Conservation (phyloP, 2,888 invertebrate species). For the Phengaris arion region DNA sequence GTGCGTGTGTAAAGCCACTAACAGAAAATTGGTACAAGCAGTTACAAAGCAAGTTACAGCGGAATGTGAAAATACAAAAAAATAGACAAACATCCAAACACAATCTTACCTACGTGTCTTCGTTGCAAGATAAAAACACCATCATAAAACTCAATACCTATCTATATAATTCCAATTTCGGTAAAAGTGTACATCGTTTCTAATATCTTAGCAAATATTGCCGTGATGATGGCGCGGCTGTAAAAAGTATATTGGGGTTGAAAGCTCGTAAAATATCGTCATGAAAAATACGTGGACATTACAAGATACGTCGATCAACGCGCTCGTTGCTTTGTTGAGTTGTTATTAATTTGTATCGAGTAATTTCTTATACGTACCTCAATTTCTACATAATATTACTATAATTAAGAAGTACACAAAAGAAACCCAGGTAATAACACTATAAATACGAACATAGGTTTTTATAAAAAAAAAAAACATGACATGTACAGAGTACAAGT, state of each 20-base stretch:
- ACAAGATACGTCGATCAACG: slow-evolving; percentile 22
- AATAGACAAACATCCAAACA: background rate
- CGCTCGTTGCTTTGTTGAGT: slow-evolving; percentile 23
- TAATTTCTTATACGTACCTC: background rate
- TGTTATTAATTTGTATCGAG: background rate
- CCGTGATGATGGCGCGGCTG: slow-evolving; percentile 52
- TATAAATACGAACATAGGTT: no score
- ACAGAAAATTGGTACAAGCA: no score
- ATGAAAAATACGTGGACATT: slow-evolving; percentile 49
- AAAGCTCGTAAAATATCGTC: slow-evolving; percentile 54
- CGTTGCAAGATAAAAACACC: slow-evolving; percentile 12
- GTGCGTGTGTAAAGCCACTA: no score
- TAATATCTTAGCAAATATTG: slow-evolving; percentile 53
- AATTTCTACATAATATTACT: no score
- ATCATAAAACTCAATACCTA: slow-evolving; percentile 22
- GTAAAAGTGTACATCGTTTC: slow-evolving; percentile 42
- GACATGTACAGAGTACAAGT: no score
- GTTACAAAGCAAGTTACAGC: no score
- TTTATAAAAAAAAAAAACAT: no score
- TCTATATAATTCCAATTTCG: slow-evolving; percentile 26
- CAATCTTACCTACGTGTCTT: background rate
- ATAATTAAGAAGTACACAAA: no score
- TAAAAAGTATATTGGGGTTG: slow-evolving; percentile 56
- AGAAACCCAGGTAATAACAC: no score
- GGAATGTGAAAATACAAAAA: no score